These are phyloP conservation scores for Dryadula phaetusa DNA, from an alignment of 2,888 invertebrate genomes.

Conservation along the genomic window DNA sequence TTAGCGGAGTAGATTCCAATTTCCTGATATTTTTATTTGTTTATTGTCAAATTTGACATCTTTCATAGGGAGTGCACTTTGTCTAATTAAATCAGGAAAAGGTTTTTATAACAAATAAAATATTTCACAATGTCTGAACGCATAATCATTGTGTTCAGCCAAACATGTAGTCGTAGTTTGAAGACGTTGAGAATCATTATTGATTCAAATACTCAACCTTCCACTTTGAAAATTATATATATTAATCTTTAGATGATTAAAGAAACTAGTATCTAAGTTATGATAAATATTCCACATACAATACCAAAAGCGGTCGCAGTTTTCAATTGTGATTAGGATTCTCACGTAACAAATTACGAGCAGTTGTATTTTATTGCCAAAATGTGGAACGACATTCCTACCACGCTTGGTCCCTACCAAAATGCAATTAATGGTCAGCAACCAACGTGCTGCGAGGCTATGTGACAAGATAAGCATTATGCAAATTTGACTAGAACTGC, in stretches of 20 bases:
- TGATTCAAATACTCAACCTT: neutral
- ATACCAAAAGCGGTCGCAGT: constrained; percentile 2
- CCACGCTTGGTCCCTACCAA: constrained; percentile 60
- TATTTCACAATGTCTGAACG: neutral
- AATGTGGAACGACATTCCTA: constrained; percentile 61
- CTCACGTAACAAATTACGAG: constrained; percentile 54
- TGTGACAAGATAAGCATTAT: constrained; percentile 76
- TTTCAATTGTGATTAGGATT: constrained; percentile 43
- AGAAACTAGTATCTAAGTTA: neutral
- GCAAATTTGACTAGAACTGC: constrained; percentile 69
- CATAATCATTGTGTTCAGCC: constrained; percentile 4
- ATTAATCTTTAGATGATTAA: neutral
- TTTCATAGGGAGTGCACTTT: neutral
- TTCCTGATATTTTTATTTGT: no score
- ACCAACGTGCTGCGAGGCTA: constrained; percentile 64
- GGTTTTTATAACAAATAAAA: neutral
- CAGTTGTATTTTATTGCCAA: constrained; percentile 61
- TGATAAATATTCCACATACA: neutral
- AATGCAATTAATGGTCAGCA: constrained; percentile 76
- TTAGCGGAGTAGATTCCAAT: no score
- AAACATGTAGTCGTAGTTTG: neutral
- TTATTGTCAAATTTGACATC: no score
- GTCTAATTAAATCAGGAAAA: neutral
- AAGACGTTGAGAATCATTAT: neutral
- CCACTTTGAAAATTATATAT: neutral